Evolutionary conservation across 2,888 invertebrate species (phyloP), one percentile per base, ranked within the genome.

Genomic region (Sarcophaga rosellei): DNA sequence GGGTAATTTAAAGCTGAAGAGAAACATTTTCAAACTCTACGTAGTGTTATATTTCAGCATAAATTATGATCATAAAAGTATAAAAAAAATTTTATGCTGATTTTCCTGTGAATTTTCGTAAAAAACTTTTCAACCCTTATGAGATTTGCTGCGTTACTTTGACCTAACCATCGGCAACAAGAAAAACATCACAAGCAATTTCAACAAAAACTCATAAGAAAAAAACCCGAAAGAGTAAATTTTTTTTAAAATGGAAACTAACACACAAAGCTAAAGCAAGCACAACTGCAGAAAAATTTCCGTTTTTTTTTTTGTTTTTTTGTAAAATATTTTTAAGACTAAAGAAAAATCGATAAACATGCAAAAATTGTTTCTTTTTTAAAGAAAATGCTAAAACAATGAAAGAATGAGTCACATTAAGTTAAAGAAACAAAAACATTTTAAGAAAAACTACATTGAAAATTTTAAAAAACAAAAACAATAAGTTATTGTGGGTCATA

Each of bases 311-410:
- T 81, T 74, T 69, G n/a, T n/a, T 62, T 59, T 69, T 20, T 62
- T 35, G 35, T 79, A 84, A 83, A 79, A 84, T 69, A 81, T 70
- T 57, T 68, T 62, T 78, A 78, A 20, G 75, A 63, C 70, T 57
- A 81, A 85, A 83, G 73, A 76, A 77, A 77, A 76, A 80, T 78
- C 81, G 81, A 81, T 81, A 87, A 61, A 35, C 74, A 85, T 84
- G 84, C 74, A 62, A 11, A 63, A 68, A 23, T 5, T 44, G 47
- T 68, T 73, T 35, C 8, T 35, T 35, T 35, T 82, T 77, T 20
- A 35, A 47, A 44, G 12, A 25, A 74, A 76, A 69, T 77, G 70
- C 12, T 53, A 53, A 65, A 70, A 4, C 61, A 66, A 44, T 74
- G 5, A 20, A 53, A n/a, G 53, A 65, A 75, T 73, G 84, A 79